Percentiles rank a stretch among this genome's conserved stretches.
Evolutionary conservation across 2,888 invertebrate genomes (phyloP).

Genomic region (Charanyca ferruginea): DNA sequence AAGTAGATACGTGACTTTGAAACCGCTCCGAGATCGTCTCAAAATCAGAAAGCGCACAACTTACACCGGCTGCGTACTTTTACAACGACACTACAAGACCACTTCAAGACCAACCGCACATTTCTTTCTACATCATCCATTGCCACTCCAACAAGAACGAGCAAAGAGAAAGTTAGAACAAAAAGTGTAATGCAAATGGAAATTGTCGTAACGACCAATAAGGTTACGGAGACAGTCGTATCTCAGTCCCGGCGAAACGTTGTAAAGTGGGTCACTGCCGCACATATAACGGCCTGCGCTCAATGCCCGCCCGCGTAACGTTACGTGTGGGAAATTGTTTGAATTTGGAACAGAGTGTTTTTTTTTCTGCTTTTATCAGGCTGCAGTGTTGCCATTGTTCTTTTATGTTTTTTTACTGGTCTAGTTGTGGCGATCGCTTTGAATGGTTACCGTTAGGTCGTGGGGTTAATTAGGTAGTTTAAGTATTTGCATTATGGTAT

Average conservation of each 20-base stretch:
- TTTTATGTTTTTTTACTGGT: conserved; percentile 80
- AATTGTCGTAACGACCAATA: conserved; percentile 69
- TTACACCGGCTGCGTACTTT: conserved; percentile 68
- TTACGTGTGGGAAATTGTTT: conserved; percentile 91
- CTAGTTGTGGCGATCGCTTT: conserved; percentile 77
- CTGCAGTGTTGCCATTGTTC: conserved; percentile 83
- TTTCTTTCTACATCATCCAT: conserved; percentile 65
- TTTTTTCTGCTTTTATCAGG: conserved; percentile 85
- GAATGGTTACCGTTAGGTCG: conserved; percentile 71
- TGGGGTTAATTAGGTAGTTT: conserved; percentile 58
- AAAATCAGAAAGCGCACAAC: conserved; percentile 90
- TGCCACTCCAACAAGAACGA: conserved; percentile 43
- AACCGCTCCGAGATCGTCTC: conserved; percentile 78
- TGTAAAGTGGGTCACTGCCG: conserved; percentile 89
- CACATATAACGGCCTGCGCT: conserved; percentile 89
- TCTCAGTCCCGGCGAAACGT: conserved; percentile 78
- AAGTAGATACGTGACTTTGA: conserved; percentile 87
- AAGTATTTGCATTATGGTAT: conserved; percentile 49
- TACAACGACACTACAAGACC: conserved; percentile 49
- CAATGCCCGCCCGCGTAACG: conserved; percentile 90
- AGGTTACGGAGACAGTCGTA: conserved; percentile 83
- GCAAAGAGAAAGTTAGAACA: conserved; percentile 60
- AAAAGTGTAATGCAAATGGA: conserved; percentile 63
- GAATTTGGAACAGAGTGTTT: conserved; percentile 87
- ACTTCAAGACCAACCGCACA: conserved; percentile 39